Base-by-base conservation (phyloP, 2,113 vertebrate genomes). In the Octodon degus region DNA sequence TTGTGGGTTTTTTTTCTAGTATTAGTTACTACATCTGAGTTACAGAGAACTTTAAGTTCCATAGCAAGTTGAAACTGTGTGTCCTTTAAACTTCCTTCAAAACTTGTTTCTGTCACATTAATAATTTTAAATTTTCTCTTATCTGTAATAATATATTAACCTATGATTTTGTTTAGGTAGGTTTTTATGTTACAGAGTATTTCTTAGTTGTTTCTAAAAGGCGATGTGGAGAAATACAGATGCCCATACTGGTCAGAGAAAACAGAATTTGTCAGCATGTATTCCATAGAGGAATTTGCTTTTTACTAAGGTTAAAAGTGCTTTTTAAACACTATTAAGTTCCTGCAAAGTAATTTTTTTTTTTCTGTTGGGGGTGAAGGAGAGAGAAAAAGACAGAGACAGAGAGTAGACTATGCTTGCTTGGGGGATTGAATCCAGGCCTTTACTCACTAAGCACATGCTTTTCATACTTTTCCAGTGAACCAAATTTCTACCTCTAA, bases 251-350 rank as follows among this genome's bases (percentile, higher is more conserved):
- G 8, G n/a, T 85, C 65, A 88, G 22, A 37, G 43, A 90, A 24
- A 92, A 76, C 65, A 89, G 5, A 90, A 55, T 89, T 85, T 74
- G 40, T 88, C 7, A 24, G 81, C 50, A 53, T 50, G 30, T 94
- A 32, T 92, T 85, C 47, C 37, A 65, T 55, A 91, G 55, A 86
- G 86, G 65, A 65, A 47, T 94, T 88, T 32, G 22, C 53, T 95
- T 97, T 91, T 93, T 70, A 24, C 40, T 70, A 72, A 89, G 16
- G 89, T 70, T 85, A 34, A 81, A 93, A 89, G 87, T 19, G 10
- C 13, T 89, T 27, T 55, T 58, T 62, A 90, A 90, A 77, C 27
- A 72, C 19, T 85, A 83, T 91, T 34, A 89, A 55, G 24, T 90
- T 43, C 50, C 93, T 60, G 9, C 43, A 83, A 94, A 92, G 89